phyloP scores from a whole-genome alignment of 2,113 vertebrate genomes.

The Eubucco bourcierii region DNA sequence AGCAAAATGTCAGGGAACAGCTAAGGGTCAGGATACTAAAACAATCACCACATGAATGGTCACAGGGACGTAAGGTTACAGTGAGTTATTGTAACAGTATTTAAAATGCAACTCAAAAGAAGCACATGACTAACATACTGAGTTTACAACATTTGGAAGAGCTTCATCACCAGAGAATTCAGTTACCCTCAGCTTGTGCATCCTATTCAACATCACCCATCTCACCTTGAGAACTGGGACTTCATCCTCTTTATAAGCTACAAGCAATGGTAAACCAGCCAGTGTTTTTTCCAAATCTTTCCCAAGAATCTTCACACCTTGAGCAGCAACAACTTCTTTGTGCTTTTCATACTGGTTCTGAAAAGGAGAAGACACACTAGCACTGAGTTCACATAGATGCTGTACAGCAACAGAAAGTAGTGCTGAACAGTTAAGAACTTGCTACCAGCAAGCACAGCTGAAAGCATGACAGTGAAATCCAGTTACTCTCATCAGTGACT shows the following conservation, averaged over 20 bases:
- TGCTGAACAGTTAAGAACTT: background rate
- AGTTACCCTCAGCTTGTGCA: background rate
- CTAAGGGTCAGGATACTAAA: background rate
- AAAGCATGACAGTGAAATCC: accelerated
- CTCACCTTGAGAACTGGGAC: conserved; percentile 91
- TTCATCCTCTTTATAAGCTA: conserved; percentile 94
- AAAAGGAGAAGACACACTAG: background rate
- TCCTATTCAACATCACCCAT: background rate
- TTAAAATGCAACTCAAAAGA: background rate
- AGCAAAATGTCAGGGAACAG: background rate
- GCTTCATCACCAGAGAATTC: background rate
- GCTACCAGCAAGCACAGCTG: background rate
- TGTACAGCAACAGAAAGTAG: background rate
- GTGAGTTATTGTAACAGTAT: background rate
- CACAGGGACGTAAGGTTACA: background rate
- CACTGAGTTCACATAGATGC: background rate
- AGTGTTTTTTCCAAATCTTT: conserved; percentile 96
- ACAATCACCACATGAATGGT: background rate
- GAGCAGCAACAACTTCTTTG: conserved; percentile 92
- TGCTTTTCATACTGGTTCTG: conserved; percentile 98
- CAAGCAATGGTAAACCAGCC: conserved; percentile 92
- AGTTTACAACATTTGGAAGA: background rate
- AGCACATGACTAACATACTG: background rate
- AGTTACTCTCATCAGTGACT: background rate
- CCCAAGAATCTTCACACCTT: conserved; percentile 97